Evolutionary conservation across 2,888 invertebrate genomes (phyloP), one percentile per base, ranked within the genome.

Genomic region (Norana najaformis): DNA sequence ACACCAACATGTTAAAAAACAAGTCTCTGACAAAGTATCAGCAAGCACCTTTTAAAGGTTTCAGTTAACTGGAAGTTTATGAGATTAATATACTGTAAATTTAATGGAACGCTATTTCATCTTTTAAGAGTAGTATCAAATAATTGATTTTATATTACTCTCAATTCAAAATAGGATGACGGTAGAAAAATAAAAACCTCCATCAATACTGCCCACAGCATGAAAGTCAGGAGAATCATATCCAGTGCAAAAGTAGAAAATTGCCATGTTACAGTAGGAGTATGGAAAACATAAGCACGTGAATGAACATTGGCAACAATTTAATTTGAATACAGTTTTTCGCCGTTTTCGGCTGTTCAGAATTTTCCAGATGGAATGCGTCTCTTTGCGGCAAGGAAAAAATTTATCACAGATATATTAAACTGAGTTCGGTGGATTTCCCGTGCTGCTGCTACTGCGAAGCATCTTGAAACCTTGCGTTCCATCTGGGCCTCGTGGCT

Each of bases 401-500:
- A 35, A 37, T 36, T 35, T 85, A 85, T 85, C 85, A 85, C 85
- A 85, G 85, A 85, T 85, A 69, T 30, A 69, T 69, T 69, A 69
- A 69, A 69, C 69, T 69, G 69, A 69, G 69, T 69, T 69, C 69
- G 69, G 69, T 69, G 69, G 69, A 30, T 69, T 69, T 69, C 69
- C 69, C 69, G 69, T 69, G 69, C 69, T 69, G 69, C 69, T n/a
- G n/a, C 8, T n/a, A n/a, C n/a, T n/a, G 36, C 85, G 85, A n/a
- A 35, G 85, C 3, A 85, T 35, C 37, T 89, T 89, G 91, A 92
- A 92, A 83, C 92, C 92, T 88, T 90, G 91, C 36, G 91, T 91
- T 41, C 92, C 92, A 88, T 92, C 98, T 8, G 98, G 98, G n/a
- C 98, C 98, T 94, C 96, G 97, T 83, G 98, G 98, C 94, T 97